A percentile compares a stretch with the other conserved stretches of the same genome.
Evolutionary conservation across 2,113 vertebrate species (phyloP).

Genomic region (Scytalopus superciliaris): DNA sequence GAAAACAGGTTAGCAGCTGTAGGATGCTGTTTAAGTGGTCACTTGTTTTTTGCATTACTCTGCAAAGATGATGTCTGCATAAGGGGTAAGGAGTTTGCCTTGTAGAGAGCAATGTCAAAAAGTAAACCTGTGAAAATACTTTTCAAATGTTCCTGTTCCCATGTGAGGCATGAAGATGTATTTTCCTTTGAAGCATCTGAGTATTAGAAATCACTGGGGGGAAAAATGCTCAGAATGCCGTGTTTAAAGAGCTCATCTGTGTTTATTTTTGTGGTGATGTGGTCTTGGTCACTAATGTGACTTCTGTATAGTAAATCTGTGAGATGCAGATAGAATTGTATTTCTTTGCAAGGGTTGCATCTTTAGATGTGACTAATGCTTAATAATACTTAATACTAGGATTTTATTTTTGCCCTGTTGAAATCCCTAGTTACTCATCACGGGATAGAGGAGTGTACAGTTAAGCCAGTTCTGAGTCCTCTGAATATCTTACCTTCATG

Average conservation of each 20-base stretch:
- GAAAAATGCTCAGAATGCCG: neutral
- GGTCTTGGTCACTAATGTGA: neutral
- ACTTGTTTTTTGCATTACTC: neutral
- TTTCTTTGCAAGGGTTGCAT: neutral
- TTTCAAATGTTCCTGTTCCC: neutral
- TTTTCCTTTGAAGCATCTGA: neutral
- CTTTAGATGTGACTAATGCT: neutral
- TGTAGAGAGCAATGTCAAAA: neutral
- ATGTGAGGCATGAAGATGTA: neutral
- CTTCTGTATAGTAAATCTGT: neutral
- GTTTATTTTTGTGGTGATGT: neutral
- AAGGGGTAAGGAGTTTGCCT: neutral
- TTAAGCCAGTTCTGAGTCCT: neutral
- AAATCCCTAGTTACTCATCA: neutral
- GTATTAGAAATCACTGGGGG: neutral
- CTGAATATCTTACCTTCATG: neutral
- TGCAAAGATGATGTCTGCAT: neutral
- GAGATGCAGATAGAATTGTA: neutral
- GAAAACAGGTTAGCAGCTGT: neutral
- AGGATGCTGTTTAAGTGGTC: neutral
- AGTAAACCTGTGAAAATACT: neutral
- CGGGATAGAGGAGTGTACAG: neutral
- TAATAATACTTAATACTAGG: neutral
- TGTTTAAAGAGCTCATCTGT: neutral
- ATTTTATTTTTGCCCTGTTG: neutral